Conservation (phyloP, 2,797 vertebrate genomes). For the Lithobates pipiens region DNA sequence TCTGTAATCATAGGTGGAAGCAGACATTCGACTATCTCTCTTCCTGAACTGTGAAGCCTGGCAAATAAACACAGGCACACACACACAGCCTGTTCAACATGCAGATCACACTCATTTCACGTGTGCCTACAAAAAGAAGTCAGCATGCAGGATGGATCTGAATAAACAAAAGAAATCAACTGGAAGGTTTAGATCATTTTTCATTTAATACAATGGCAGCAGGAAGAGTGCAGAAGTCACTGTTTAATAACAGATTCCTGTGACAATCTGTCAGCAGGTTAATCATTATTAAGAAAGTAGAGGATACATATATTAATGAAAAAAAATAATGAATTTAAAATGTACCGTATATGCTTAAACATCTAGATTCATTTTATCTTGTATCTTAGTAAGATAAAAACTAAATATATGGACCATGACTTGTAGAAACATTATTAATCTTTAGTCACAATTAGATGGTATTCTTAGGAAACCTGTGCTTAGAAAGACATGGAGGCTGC, state of each 20-base stretch:
- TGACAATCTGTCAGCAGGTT: not conserved
- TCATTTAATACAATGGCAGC: conserved; percentile 52
- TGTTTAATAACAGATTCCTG: conserved; percentile 25
- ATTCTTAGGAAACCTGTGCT: too few species aligned
- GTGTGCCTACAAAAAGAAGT: not conserved
- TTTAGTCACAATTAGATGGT: too few species aligned
- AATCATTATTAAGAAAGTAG: not conserved
- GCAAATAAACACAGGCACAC: conserved; percentile 48
- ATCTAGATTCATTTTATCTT: too few species aligned
- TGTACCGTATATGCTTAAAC: too few species aligned
- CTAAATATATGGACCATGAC: too few species aligned
- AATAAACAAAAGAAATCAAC: conserved; percentile 63
- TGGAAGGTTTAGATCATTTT: conserved; percentile 63
- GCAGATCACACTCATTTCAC: conserved; percentile 26
- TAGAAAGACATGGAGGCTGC: too few species aligned
- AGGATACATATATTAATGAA: not conserved
- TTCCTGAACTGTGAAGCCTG: conserved; percentile 45
- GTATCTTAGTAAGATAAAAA: too few species aligned
- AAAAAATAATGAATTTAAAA: too few species aligned
- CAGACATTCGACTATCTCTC: conserved; percentile 27
- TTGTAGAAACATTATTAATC: too few species aligned
- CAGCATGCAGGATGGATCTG: conserved; percentile 56
- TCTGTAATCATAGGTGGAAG: conserved; percentile 29
- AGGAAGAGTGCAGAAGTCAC: conserved; percentile 63
- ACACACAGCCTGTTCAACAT: conserved; percentile 20